Base-by-base conservation (phyloP, 2,113 vertebrate genomes). In the Mus pahari region DNA sequence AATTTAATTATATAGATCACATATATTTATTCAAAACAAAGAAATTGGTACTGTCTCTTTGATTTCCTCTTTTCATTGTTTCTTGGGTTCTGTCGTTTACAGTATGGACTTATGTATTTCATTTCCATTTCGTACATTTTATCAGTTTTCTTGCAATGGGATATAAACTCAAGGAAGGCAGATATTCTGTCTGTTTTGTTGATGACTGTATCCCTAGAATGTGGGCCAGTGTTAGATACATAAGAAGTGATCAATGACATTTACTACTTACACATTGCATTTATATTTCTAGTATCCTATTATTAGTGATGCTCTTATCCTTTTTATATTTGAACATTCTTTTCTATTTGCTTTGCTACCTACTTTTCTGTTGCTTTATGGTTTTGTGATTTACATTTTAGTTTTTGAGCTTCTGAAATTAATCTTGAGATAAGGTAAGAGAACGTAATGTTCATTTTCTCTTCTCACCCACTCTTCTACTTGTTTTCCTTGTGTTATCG, bases 261-360 rank as follows among this genome's bases (percentile, higher is more conserved):
- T 84, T 95, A 58, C 22, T 8, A 33, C 60, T 79, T 73, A 83
- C 64, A 62, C 13, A 84, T 64, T 73, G 70, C 62, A 90, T 90
- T 79, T 39, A 79, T 64, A 26, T 55, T 36, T 92, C 68, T 88
- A 94, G 7, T 83, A 1, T 62, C 3, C 62, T 84, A 71, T 73
- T 19, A 60, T 48, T 96, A 55, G 19, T 86, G 10, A 62, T 86
- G 91, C 88, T 42, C 48, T 86, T 31, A 78, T 64, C 50, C 53
- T 58, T 81, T 89, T 93, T 79, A 48, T 64, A 20, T 75, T 86
- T 86, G n/a, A 86, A 96, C 77, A 2, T 89, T 86, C 22, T 94
- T 90, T 94, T 90, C 17, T 20, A 62, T 71, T 83, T 92, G 9
- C 75, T 26, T 60, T 55, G 7, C 36, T 81, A 64, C 60, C 42